These are phyloP conservation scores for Vultur gryphus DNA, from an alignment of 2,797 vertebrate species.

Conservation along the genomic window DNA sequence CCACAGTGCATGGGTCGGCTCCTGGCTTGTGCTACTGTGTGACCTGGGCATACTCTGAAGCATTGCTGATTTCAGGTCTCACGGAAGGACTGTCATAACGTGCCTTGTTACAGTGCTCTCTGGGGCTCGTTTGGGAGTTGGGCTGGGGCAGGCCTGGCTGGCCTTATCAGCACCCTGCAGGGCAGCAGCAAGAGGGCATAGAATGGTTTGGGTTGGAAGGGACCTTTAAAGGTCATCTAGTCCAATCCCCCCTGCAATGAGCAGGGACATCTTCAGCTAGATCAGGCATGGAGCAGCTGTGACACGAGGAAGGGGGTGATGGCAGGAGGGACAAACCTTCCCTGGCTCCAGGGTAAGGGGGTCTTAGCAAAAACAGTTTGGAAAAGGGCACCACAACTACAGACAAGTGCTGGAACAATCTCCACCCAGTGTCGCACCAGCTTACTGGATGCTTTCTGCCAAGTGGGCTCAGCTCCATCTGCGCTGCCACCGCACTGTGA, in stretches of 20 bases:
- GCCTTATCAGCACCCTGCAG: not conserved
- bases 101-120: not conserved
- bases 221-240: not conserved
- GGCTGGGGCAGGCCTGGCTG: not conserved
- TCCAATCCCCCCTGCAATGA: not conserved
- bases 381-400: not conserved
- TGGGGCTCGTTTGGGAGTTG: not conserved
- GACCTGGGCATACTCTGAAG: not conserved
- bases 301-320: no score
- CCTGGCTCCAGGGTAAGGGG: not conserved
- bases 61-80: not conserved
- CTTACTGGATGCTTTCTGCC: not conserved
- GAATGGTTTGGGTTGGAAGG: not conserved
- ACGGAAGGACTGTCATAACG: not conserved
- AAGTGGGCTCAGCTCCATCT: not conserved
- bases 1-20: fast-evolving
- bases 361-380: not conserved
- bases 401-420: not conserved
- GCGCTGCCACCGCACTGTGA: fast-evolving
- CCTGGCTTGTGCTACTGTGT: not conserved
- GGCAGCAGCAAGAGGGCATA: not conserved
- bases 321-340: not conserved
- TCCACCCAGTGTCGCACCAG: not conserved
- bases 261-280: not conserved
- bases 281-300: not conserved